Base-by-base conservation (phyloP, 2,113 vertebrate species). In the Podocnemis expansa region DNA sequence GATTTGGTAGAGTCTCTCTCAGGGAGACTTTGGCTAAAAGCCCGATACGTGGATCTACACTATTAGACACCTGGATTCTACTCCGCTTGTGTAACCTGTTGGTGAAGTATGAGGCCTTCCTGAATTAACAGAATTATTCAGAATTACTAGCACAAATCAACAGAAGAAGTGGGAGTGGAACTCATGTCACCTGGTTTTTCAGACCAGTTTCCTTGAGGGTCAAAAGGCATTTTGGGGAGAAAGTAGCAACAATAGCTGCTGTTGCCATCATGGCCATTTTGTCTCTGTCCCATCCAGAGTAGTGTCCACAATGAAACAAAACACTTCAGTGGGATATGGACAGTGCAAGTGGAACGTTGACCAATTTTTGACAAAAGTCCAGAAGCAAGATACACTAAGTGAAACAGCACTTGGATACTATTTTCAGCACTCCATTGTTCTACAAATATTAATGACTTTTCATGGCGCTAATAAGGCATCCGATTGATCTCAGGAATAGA, bases 391-490 rank as follows among this genome's bases (percentile, higher is more conserved):
- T 88, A 11, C 67, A 78, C 92, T 85, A 60, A 82, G 45, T 27
- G 95, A 95, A 82, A 11, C 49, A 67, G 80, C 82, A 55, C 49
- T 93, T 78, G 78, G 78, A 92, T 52, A 54, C 16, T 91, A 43
- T 90, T 91, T 92, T 43, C 78, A 82, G 27, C 82, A 80, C 38
- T 54, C 78, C 78, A 75, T 81, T 63, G 86, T 55, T 88, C 84
- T 52, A 85, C 52, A 94, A 95, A 51, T 87, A 79, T 43, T 2
- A 92, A 67, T 88, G 75, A 12, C 24, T 89, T 93, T 96, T 87
- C 24, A 1, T 1, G 25, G 58, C 3, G 25, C 25, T 43, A 10
- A 1, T 4, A 41, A 22, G 8, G 6, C 34, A 63, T 10, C 56
- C 52, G 38, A 63, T 38, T 79, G 21, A 17, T 31, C 34, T 87